Evolutionary conservation across 2,113 vertebrate genomes (phyloP), one percentile per base, ranked within the genome.

Genomic region (Helogale parvula): DNA sequence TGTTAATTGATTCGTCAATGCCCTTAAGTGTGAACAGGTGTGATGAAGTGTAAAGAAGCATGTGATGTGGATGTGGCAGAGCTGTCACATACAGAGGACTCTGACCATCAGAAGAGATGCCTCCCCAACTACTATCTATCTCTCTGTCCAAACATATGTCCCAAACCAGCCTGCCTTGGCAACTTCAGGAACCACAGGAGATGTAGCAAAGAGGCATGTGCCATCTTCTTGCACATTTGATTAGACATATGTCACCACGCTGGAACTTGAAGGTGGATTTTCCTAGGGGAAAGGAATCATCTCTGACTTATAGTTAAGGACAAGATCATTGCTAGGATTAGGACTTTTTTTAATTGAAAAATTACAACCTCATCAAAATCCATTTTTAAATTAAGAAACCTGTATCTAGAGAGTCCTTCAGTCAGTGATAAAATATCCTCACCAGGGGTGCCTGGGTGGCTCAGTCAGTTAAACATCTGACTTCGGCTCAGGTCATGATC

Each of bases 1-100:
- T 95, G 96, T 97, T 98, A 98, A 98, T 98, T 98, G 98, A 98
- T 98, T 98, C 57, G 65, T 98, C 98, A 97, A 93, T 96, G 96
- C 83, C 90, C 95, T 90, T 96, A 93, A 95, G 98, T 97, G 97
- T 98, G 98, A 98, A 98, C 98, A 98, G 97, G 91, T 95, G 90
- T 98, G 98, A 98, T 90, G 96, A 97, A 98, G 98, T 98, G 97
- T 98, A 97, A 98, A 98, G 98, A 97, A 76, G 96, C 95, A 85
- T 96, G 93, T 98, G 98, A 97, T 52, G 92, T 94, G 87, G 90
- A 96, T 97, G 97, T 98, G 95, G 96, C 98, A 98, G 95, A 98
- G 89, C 96, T 98, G 97, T 98, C 98, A 98, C 96, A 98, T 47
- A 92, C 89, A 96, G 94, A 97, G 92, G 95, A 91, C 94, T 98